A percentile compares a stretch with the other conserved stretches of the same genome.
These are phyloP conservation scores for Nycticryphes semicollaris DNA, from an alignment of 2,113 vertebrate genomes.

Conservation along the genomic window DNA sequence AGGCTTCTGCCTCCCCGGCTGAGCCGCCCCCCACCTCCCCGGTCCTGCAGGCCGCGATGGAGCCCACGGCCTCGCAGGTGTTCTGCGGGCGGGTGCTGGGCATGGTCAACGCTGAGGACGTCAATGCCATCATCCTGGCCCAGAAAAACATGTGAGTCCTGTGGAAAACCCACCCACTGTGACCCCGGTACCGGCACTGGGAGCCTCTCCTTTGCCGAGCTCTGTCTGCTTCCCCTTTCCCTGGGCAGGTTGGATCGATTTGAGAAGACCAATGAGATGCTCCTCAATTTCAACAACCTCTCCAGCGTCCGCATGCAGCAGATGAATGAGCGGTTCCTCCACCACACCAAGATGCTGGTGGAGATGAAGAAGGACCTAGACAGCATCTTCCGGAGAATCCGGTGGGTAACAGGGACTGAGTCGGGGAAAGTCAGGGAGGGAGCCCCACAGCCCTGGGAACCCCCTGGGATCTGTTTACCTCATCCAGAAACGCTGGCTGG, in stretches of 20 bases:
- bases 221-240: neutral
- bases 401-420: constrained; percentile 33
- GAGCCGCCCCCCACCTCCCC: neutral
- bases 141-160: constrained; percentile 95
- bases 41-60: constrained; percentile 73
- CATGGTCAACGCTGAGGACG: constrained; percentile 95
- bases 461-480: fast-evolving
- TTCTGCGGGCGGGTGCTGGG: constrained; percentile 94
- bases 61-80: constrained; percentile 86
- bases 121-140: constrained; percentile 95
- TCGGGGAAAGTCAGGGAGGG: fast-evolving
- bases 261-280: constrained; percentile 99
- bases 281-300: constrained; percentile 95
- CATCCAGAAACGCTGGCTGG: fast-evolving
- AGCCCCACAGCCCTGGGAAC: fast-evolving
- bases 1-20: neutral
- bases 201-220: neutral
- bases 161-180: fast-evolving
- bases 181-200: neutral
- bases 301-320: constrained; percentile 90
- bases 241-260: constrained; percentile 90
- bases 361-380: constrained; percentile 98
- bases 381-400: constrained; percentile 93
- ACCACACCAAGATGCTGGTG: constrained; percentile 89
- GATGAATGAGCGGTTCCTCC: constrained; percentile 92